Evolutionary conservation across 2,888 invertebrate species (phyloP).

Genomic region (Dasysyrphus tricinctus): DNA sequence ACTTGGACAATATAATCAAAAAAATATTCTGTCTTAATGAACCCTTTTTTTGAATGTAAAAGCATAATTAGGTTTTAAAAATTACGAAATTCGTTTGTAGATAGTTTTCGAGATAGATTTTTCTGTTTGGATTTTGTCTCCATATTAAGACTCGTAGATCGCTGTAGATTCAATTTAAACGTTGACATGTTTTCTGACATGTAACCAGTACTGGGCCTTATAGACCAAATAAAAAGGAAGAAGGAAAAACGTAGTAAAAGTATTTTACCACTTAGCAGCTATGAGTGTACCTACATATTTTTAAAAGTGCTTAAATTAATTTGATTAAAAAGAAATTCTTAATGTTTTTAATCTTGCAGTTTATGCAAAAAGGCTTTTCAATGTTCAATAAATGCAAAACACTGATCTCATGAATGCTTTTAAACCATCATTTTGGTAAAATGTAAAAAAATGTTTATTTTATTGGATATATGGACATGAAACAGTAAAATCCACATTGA

Average conservation of each 20-base stretch:
- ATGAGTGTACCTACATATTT: background rate
- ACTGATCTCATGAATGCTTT: background rate
- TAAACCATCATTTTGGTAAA: background rate
- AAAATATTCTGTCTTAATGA: too few relatives aligned
- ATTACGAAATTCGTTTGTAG: too few relatives aligned
- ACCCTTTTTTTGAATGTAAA: too few relatives aligned
- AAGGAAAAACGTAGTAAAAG: background rate
- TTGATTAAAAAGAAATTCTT: background rate
- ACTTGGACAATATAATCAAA: too few relatives aligned
- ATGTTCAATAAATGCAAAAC: background rate
- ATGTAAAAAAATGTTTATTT: constrained; percentile 3
- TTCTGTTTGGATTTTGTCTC: too few relatives aligned
- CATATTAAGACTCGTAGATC: too few relatives aligned
- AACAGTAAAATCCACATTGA: background rate
- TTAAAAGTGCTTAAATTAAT: background rate
- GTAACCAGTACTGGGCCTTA: too few relatives aligned
- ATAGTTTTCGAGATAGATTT: too few relatives aligned
- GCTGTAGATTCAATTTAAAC: too few relatives aligned
- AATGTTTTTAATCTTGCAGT: background rate
- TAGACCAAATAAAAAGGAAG: too few relatives aligned
- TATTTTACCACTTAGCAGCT: background rate
- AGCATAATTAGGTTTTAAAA: too few relatives aligned
- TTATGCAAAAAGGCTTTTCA: background rate
- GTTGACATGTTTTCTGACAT: too few relatives aligned
- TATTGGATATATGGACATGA: background rate